These are phyloP conservation scores for Euthynnus affinis DNA, from an alignment of 2,797 vertebrate species.

Conservation along the genomic window DNA sequence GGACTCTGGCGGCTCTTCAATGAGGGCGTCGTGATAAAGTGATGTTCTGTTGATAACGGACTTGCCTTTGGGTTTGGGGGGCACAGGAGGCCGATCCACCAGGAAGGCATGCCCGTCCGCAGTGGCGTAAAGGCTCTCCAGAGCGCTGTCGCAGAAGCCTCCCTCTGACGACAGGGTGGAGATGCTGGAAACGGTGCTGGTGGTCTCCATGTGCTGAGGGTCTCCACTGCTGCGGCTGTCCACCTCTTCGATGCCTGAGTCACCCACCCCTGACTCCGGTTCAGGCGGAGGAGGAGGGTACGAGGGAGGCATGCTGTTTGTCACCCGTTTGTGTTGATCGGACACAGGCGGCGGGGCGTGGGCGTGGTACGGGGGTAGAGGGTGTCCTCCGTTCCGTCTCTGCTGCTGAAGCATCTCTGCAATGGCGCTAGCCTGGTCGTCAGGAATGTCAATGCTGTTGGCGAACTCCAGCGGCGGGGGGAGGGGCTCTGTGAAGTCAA, in stretches of 20 bases:
- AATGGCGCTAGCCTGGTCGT: slow-evolving; percentile 88
- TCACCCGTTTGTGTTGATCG: slow-evolving; percentile 80
- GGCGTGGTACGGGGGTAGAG: slow-evolving; percentile 82
- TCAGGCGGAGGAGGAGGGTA: slow-evolving; percentile 92
- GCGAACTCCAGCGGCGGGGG: slow-evolving; percentile 98
- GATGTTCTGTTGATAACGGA: slow-evolving; percentile 94
- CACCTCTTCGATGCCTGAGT: slow-evolving; percentile 96
- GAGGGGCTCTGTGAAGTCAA: slow-evolving; percentile 94
- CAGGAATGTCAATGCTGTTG: slow-evolving; percentile 97
- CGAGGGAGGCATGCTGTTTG: slow-evolving; percentile 91
- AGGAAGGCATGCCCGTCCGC: slow-evolving; percentile 94
- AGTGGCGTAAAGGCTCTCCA: slow-evolving; percentile 92
- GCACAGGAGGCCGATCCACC: slow-evolving; percentile 95
- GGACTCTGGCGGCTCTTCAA: slow-evolving; percentile 92
- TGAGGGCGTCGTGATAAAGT: slow-evolving; percentile 92
- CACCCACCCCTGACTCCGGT: slow-evolving; percentile 88
- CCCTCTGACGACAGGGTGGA: slow-evolving; percentile 97
- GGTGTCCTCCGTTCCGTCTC: slow-evolving; percentile 81
- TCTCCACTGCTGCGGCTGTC: slow-evolving; percentile 96
- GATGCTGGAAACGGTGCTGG: slow-evolving; percentile 98
- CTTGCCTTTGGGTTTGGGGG: slow-evolving; percentile 98
- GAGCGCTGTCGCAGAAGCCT: slow-evolving; percentile 87
- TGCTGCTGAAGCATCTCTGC: slow-evolving; percentile 90
- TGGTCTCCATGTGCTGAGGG: slow-evolving; percentile 94
- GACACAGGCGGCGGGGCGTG: slow-evolving; percentile 75